Conservation (phyloP, 2,888 invertebrate species). For the Corythucha ciliata region DNA sequence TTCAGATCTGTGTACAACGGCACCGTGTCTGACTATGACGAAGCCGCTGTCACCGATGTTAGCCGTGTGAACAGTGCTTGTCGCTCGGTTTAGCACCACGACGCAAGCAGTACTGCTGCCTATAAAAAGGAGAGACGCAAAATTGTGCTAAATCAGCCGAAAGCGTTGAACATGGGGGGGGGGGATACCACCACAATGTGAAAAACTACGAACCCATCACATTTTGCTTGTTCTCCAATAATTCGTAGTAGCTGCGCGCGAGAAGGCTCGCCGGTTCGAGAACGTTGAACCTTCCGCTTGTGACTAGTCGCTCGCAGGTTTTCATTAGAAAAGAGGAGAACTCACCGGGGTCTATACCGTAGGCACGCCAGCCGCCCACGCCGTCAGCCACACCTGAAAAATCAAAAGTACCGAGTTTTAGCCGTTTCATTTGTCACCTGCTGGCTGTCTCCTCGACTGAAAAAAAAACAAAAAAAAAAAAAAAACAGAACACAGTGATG, state of each 20-base stretch:
- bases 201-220: slow-evolving; percentile 61
- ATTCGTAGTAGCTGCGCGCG: slow-evolving; percentile 83
- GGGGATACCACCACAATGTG: background rate
- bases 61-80: slow-evolving; percentile 83
- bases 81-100: slow-evolving; percentile 82
- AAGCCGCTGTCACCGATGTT: slow-evolving; percentile 99
- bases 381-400: slow-evolving; percentile 91
- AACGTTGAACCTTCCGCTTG: slow-evolving; percentile 77
- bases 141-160: background rate
- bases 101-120: slow-evolving; percentile 98
- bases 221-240: slow-evolving; percentile 82
- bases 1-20: slow-evolving; percentile 82
- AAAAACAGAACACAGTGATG: too few relatives aligned
- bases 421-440: too few relatives aligned
- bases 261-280: slow-evolving; percentile 79
- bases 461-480: too few relatives aligned
- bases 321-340: slow-evolving; percentile 92
- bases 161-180: background rate
- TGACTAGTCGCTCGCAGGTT: slow-evolving; percentile 85
- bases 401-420: too few relatives aligned
- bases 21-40: slow-evolving; percentile 78
- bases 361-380: slow-evolving; percentile 96
- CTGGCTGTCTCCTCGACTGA: too few relatives aligned
- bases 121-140: slow-evolving; percentile 41
- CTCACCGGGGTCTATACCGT: slow-evolving; percentile 94